Conservation (phyloP, 2,113 vertebrate genomes). For the Embiotoca jacksoni region DNA sequence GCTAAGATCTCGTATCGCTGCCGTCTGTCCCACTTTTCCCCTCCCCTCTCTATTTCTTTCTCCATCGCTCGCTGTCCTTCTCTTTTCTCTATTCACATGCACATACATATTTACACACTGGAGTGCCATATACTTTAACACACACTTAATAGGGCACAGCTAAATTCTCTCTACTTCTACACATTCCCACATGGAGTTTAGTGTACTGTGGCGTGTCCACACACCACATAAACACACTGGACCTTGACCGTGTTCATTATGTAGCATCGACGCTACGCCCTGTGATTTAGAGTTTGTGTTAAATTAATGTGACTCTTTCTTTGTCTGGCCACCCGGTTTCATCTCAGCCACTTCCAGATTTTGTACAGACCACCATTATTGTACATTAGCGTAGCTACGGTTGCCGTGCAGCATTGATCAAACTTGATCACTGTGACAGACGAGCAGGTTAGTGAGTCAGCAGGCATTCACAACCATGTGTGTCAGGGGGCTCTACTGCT, state of each 20-base stretch:
- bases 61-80: not conserved
- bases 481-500: constrained; percentile 32
- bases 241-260: constrained; percentile 21
- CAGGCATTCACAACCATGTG: constrained; percentile 24
- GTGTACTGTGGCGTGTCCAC: constrained; percentile 26
- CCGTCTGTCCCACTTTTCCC: constrained; percentile 73
- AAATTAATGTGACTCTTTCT: constrained; percentile 42
- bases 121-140: not conserved
- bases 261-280: constrained; percentile 18
- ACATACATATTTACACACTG: constrained; percentile 21
- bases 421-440: constrained; percentile 61
- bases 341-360: constrained; percentile 24
- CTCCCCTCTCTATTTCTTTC: constrained; percentile 8
- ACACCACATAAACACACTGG: constrained; percentile 28
- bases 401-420: constrained; percentile 44
- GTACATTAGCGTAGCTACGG: constrained; percentile 30
- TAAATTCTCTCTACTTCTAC: not conserved
- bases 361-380: constrained; percentile 17
- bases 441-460: constrained; percentile 65
- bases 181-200: not conserved
- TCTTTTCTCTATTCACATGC: constrained; percentile 14
- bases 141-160: not conserved
- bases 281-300: constrained; percentile 27
- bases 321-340: not conserved
- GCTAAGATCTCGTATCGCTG: constrained; percentile 39